Percentiles rank a stretch among this genome's conserved stretches.
Conservation (phyloP, 2,888 invertebrate genomes). For the Drosophila conformis region DNA sequence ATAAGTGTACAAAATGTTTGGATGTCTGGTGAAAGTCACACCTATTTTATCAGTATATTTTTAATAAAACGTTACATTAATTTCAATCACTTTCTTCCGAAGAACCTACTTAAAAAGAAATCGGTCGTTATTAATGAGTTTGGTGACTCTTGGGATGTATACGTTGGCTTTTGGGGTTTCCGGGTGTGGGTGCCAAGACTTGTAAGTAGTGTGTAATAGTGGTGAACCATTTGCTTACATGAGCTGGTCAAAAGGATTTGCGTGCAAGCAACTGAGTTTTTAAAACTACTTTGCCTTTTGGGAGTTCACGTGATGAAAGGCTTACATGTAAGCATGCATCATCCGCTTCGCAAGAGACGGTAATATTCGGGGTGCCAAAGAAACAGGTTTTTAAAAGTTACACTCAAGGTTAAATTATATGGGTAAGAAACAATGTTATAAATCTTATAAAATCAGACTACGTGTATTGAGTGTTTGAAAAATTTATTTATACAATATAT, state of each 20-base stretch:
- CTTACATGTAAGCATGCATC: neutral
- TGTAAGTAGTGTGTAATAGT: neutral
- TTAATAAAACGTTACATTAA: neutral
- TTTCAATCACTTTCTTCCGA: neutral
- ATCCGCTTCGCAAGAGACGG: neutral
- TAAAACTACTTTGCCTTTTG: neutral
- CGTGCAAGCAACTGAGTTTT: neutral
- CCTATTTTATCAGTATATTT: neutral
- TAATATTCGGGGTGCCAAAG: neutral
- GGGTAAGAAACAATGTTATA: neutral
- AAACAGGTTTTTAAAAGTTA: neutral
- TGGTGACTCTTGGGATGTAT: neutral
- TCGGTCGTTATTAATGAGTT: neutral
- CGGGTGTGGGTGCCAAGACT: neutral
- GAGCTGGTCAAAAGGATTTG: neutral
- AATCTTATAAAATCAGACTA: neutral
- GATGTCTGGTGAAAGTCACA: neutral
- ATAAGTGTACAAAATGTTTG: neutral
- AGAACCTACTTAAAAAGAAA: neutral
- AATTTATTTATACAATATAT: neutral
- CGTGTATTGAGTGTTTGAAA: neutral
- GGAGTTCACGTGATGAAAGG: neutral
- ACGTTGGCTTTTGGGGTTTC: neutral
- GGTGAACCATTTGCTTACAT: neutral
- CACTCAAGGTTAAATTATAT: neutral